Evolutionary conservation across 2,797 vertebrate species (phyloP), one percentile per base, ranked within the genome.

Genomic region (Sebastes goodei): DNA sequence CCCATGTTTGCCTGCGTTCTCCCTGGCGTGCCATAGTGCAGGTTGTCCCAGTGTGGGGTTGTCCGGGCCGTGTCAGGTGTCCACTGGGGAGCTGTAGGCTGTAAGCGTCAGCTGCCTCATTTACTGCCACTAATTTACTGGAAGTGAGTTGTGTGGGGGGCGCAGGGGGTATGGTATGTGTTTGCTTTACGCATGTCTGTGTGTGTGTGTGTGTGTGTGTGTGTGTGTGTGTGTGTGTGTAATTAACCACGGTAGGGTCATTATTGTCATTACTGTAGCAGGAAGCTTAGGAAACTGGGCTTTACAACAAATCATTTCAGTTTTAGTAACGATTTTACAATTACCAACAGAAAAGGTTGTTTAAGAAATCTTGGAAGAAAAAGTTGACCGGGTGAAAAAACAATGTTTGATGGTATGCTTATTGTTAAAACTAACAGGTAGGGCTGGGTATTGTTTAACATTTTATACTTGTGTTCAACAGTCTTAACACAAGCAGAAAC

Each of bases 121-220:
- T 93, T 93, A 92, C 88, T 90, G 76, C 89, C 85, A 84, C 86
- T 89, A 88, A 93, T 94, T 92, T 93, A 89, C 87, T 91, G 87
- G 86, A 93, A 86, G 80, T 84, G 80, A 74, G 76, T 77, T 83
- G 81, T 86, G 85, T 86, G 82, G 66, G 57, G 76, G 80, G 86
- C 71, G 68, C 70, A 62, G 71, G 86, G 84, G 78, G 86, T 83
- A 85, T 66, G 85, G 86, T 88, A 91, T 91, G 88, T 89, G 74
- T 91, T 93, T 89, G 77, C 68, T 83, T 91, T 80, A 77, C 80
- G 78, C 73, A 56, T 88, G 76, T 88, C 73, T 83, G 56, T 78
- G 20, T 80, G 55, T 76, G 81, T 84, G 69, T 55, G 82, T 27
- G 25, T 27, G 27, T 25, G 25, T 25, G 25, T 25, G 25, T 53